Percentiles rank a stretch among this genome's conserved stretches.
Conservation (phyloP, 2,113 vertebrate species). For the Chaetorhynchus papuensis region DNA sequence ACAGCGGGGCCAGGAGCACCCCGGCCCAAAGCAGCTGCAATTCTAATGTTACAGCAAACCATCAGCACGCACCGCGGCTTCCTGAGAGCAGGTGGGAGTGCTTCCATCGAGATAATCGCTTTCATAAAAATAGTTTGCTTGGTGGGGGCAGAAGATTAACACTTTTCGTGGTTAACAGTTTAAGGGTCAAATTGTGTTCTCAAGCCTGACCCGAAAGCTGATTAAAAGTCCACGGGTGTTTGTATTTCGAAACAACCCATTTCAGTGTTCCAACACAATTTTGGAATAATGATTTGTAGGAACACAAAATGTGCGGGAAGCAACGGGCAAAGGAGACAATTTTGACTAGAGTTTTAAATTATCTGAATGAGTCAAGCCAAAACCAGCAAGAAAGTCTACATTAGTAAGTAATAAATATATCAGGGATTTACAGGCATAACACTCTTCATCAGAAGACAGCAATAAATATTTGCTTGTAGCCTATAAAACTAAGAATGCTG, state of each 20-base stretch:
- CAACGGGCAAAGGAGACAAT: neutral
- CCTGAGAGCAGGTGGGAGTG: constrained; percentile 25
- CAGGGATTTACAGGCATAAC: neutral
- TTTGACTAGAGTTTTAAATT: neutral
- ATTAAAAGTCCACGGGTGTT: neutral
- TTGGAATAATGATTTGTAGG: neutral
- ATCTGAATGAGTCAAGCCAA: neutral
- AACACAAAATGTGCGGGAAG: neutral
- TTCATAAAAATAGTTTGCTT: constrained; percentile 23
- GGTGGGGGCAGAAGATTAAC: neutral
- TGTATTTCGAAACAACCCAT: neutral
- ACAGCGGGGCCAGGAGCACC: neutral
- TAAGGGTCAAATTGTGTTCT: neutral
- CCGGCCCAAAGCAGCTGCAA: neutral
- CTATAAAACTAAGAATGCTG: neutral
- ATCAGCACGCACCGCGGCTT: neutral
- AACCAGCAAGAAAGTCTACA: neutral
- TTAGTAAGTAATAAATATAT: neutral
- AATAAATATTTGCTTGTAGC: neutral
- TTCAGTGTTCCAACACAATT: neutral
- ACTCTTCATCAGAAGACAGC: neutral
- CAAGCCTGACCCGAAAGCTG: neutral
- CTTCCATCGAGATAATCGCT: neutral
- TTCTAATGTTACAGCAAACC: constrained; percentile 14
- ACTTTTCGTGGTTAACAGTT: neutral